Percentiles rank a stretch among this genome's conserved stretches.
Conservation (phyloP, 2,113 vertebrate genomes). For the Echinops telfairi region DNA sequence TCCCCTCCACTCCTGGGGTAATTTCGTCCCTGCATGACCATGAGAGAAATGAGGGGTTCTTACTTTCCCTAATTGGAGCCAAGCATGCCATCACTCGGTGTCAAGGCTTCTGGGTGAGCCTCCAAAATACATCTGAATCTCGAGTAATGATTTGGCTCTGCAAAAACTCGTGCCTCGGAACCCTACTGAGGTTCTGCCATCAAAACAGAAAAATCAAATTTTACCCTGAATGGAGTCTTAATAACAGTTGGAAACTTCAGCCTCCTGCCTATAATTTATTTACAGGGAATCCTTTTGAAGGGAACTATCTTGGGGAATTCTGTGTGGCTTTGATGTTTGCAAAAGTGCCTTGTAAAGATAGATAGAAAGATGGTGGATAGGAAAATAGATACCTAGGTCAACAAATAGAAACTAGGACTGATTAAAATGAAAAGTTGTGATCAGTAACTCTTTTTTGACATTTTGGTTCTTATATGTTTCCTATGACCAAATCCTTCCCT, state of each 20-base stretch:
- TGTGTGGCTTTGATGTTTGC: conserved; percentile 80
- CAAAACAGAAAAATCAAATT: conserved; percentile 73
- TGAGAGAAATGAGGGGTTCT: conserved; percentile 39
- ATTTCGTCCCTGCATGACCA: conserved; percentile 1
- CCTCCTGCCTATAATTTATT: conserved; percentile 82
- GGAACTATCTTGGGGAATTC: conserved; percentile 78
- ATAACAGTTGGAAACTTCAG: conserved; percentile 83
- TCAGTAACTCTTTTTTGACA: neutral
- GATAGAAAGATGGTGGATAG: conserved; percentile 56
- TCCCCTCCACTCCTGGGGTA: neutral
- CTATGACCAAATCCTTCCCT: neutral
- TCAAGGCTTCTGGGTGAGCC: conserved; percentile 46
- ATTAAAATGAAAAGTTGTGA: conserved; percentile 38
- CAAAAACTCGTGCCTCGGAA: conserved; percentile 44
- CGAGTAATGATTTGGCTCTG: conserved; percentile 67
- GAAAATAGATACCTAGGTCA: conserved; percentile 37
- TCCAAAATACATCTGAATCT: conserved; percentile 31
- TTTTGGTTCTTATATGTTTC: conserved; percentile 6
- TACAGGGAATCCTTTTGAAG: conserved; percentile 83
- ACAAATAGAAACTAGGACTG: conserved; percentile 37
- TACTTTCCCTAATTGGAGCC: conserved; percentile 59
- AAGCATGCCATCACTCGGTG: conserved; percentile 22
- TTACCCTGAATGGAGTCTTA: conserved; percentile 79
- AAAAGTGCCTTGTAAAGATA: conserved; percentile 63
- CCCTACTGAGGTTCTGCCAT: conserved; percentile 61